Conservation (phyloP, 2,113 vertebrate species). For the Pogonocichla stellata region DNA sequence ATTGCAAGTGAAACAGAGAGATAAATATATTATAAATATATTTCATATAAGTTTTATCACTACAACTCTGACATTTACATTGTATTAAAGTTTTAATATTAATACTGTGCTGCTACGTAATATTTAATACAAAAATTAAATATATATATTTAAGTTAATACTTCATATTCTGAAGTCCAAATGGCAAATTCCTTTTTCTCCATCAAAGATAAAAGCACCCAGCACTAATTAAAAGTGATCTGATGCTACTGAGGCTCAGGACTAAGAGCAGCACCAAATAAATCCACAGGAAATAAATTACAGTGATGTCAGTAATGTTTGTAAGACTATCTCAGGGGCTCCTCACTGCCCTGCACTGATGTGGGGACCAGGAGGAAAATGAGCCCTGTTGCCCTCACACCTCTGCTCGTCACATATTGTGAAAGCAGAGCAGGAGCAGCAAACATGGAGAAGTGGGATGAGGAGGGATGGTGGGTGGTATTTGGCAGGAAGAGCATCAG, state of each 20-base stretch:
- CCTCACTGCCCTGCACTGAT: not conserved
- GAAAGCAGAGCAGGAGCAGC: not conserved
- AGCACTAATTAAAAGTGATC: not conserved
- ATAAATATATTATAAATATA: constrained; percentile 39
- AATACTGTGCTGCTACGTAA: not conserved
- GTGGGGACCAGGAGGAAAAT: not conserved
- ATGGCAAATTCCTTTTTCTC: not conserved
- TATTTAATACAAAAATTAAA: constrained; percentile 12
- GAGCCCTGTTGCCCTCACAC: not conserved
- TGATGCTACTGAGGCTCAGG: not conserved
- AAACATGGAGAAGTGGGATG: too few relatives aligned
- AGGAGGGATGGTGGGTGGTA: accelerated
- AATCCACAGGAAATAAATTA: not conserved
- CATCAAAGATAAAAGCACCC: not conserved
- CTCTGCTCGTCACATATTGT: accelerated
- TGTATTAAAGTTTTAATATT: constrained; percentile 31
- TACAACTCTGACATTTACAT: constrained; percentile 36
- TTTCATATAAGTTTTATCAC: not conserved
- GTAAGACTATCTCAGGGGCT: not conserved
- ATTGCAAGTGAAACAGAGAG: not conserved
- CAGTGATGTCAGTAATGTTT: not conserved
- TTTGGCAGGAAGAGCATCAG: not conserved
- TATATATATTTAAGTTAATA: constrained; percentile 6
- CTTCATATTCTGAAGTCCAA: constrained; percentile 18
- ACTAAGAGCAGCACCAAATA: not conserved